Evolutionary conservation across 2,888 invertebrate species (phyloP), one percentile per base, ranked within the genome.

Genomic region (Rhopalosiphum nymphaeae): DNA sequence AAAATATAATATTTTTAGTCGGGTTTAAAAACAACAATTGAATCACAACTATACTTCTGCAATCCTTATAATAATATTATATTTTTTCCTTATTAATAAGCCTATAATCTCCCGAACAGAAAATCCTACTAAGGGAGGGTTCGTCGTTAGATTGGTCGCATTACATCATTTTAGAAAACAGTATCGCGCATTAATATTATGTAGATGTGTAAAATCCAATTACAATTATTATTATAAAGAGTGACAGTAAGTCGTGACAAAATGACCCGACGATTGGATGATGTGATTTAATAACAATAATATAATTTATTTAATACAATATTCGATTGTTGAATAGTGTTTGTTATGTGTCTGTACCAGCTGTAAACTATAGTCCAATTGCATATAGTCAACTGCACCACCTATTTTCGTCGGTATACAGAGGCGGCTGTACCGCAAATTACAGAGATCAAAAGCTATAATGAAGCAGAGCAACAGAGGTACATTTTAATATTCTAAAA

Each of bases 1-100:
- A 78, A 78, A 78, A 78, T 78, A 36, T 78, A 78, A 78, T 78
- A 21, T 78, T 78, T 78, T 78, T 36, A 36, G 78, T 78, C 78
- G 21, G 21, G 36, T 36, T 78, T 36, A 78, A 78, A 78, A 78
- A 78, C 36, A 78, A 78, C 21, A 78, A 78, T 67, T 78, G 21
- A 36, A 36, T 78, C 36, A 9, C 36, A 36, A 78, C 36, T 9
- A 42, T 25, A 78, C 36, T 78, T 36, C 36, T 21, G 36, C 21
- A 36, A 21, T 21, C 21, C 36, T 36, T 36, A 78, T 36, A 78
- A 78, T 36, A 78, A 78, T 78, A 7, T 67, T 36, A 78, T 78
- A 36, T 78, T 67, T 67, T n/a, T 67, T n/a, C 16, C 67, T 67
- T 36, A 67, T 67, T n/a, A 67, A 36, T 67, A 36, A 67, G 36